These are phyloP conservation scores for Edolisoma coerulescens DNA, from an alignment of 2,113 vertebrate genomes.

Conservation along the genomic window DNA sequence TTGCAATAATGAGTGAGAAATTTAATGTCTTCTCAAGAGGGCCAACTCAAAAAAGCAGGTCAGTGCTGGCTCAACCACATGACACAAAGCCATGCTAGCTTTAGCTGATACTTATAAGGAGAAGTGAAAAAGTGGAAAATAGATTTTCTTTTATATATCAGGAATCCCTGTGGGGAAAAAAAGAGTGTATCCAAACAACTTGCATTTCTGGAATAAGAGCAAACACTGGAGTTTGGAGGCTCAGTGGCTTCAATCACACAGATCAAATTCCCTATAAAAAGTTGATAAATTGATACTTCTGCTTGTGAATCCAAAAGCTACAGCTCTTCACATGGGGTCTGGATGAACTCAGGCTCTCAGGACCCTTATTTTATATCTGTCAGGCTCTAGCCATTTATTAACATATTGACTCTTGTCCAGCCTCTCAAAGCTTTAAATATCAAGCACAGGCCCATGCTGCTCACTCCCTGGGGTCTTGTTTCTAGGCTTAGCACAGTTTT, in stretches of 20 bases:
- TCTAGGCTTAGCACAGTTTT: not conserved
- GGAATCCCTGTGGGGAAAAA: not conserved
- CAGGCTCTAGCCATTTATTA: not conserved
- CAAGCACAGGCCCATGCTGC: not conserved
- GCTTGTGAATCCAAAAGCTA: not conserved
- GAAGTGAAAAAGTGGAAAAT: not conserved
- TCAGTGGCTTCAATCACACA: not conserved
- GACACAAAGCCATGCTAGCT: not conserved
- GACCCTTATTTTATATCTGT: not conserved
- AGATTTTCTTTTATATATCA: not conserved
- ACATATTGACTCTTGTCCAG: not conserved
- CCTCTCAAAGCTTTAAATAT: not conserved
- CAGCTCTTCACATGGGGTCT: not conserved
- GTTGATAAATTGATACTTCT: not conserved
- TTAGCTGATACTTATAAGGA: not conserved
- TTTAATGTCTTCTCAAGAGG: not conserved
- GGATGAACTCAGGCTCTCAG: not conserved
- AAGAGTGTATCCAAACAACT: not conserved
- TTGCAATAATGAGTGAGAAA: not conserved
- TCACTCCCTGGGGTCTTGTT: not conserved
- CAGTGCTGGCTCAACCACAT: rapidly evolving
- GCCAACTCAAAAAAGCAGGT: not conserved
- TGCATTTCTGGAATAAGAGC: not conserved
- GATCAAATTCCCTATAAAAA: not conserved
- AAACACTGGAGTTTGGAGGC: not conserved